A percentile compares a stretch with the other conserved stretches of the same genome.
Conservation (phyloP, 2,888 invertebrate species). For the Galerucella nymphaeae region DNA sequence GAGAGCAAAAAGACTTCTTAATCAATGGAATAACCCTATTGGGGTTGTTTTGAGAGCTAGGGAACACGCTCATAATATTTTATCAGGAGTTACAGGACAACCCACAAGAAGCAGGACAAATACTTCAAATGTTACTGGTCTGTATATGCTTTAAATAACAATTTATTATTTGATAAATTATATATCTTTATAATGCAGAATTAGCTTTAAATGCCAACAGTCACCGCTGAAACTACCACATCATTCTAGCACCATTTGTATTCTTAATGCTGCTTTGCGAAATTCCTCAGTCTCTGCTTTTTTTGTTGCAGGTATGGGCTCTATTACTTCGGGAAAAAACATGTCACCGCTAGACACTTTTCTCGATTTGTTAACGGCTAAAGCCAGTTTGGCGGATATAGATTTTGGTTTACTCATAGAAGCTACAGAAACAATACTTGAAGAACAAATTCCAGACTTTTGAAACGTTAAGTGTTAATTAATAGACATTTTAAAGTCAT, state of each 20-base stretch:
- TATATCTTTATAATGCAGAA: too few species aligned
- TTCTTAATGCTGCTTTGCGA: not conserved
- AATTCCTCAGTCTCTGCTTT: not conserved
- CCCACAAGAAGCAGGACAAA: conserved; percentile 57
- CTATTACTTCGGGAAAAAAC: conserved; percentile 77
- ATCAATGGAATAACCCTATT: conserved; percentile 81
- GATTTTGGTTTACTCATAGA: conserved; percentile 89
- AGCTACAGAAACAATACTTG: conserved; percentile 77
- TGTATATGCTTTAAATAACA: conserved; percentile 7
- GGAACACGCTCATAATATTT: conserved; percentile 83
- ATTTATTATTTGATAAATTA: too few species aligned
- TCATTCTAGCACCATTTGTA: too few species aligned
- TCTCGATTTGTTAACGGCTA: conserved; percentile 85
- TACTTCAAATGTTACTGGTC: conserved; percentile 46
- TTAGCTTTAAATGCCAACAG: too few species aligned
- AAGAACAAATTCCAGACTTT: conserved; percentile 57
- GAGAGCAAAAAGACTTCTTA: conserved; percentile 80
- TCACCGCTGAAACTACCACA: too few species aligned
- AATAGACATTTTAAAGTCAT: too few species aligned
- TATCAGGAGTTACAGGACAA: conserved; percentile 75
- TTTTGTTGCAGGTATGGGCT: conserved; percentile 73
- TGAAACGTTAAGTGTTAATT: too few species aligned
- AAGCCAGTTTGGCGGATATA: conserved; percentile 85
- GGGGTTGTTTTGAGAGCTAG: conserved; percentile 82
- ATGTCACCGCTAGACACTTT: conserved; percentile 86